Evolutionary conservation across 2,113 vertebrate species (phyloP).

Genomic region (Atrichornis clamosus): DNA sequence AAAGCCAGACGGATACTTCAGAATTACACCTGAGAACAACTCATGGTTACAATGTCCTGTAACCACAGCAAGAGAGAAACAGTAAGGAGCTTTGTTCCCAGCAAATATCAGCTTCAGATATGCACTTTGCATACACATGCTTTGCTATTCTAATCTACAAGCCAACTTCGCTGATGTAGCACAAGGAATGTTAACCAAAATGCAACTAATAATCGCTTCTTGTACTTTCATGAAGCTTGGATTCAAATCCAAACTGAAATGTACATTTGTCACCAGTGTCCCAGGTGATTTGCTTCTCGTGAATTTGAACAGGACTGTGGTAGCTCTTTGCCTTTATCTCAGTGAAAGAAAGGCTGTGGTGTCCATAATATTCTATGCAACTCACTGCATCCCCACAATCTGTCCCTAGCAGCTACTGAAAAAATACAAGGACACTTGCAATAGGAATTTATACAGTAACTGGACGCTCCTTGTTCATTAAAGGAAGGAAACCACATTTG

Average conservation of each 20-base stretch:
- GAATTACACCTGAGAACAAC: neutral
- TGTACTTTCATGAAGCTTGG: neutral
- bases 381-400: neutral
- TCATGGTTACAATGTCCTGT: neutral
- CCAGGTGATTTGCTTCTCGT: neutral
- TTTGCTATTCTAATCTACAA: neutral
- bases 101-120: neutral
- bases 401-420: neutral
- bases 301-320: neutral
- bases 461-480: neutral
- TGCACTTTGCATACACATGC: neutral
- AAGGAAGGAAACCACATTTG: neutral
- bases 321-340: neutral
- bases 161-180: neutral
- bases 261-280: neutral
- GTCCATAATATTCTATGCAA: neutral
- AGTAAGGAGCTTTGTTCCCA: neutral
- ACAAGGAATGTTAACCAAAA: neutral
- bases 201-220: neutral
- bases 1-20: neutral
- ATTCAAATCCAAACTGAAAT: neutral
- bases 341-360: neutral
- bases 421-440: neutral
- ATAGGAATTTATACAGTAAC: neutral
- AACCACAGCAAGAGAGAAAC: neutral